A percentile compares a stretch with the other conserved stretches of the same genome.
phyloP scores from a whole-genome alignment of 2,113 vertebrate species.

The Labeo rohita region DNA sequence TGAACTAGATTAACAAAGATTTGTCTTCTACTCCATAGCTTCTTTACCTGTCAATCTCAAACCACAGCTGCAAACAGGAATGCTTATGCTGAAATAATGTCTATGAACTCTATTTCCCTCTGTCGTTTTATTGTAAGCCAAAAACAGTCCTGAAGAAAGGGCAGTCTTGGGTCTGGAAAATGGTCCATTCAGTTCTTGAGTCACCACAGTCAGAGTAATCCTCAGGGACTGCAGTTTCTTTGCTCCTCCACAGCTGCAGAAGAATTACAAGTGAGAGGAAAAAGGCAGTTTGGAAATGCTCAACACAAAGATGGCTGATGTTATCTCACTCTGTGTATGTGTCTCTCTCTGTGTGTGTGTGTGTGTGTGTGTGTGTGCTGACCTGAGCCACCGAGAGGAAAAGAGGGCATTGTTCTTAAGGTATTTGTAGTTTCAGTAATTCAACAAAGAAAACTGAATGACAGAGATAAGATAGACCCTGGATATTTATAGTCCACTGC shows the following conservation, averaged over 20 bases:
- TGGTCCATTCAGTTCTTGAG: constrained; percentile 40
- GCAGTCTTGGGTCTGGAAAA: constrained; percentile 46
- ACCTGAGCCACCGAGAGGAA: constrained; percentile 23
- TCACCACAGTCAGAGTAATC: constrained; percentile 40
- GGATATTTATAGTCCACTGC: constrained; percentile 69
- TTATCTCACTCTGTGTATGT: constrained; percentile 41
- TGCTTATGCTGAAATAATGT: no score
- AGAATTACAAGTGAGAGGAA: constrained; percentile 50
- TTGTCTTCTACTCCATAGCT: not conserved
- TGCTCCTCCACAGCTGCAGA: constrained; percentile 41
- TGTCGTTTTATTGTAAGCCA: not conserved
- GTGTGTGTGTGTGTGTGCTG: constrained; percentile 16
- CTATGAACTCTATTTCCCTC: not conserved
- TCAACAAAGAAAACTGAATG: constrained; percentile 66
- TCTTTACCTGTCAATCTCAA: not conserved
- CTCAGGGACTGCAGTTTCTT: constrained; percentile 47
- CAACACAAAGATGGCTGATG: constrained; percentile 51
- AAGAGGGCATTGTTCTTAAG: constrained; percentile 48
- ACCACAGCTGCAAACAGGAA: not conserved
- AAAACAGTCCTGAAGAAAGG: constrained; percentile 16
- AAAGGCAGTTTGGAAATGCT: constrained; percentile 48
- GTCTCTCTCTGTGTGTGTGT: not conserved
- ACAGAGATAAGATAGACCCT: constrained; percentile 68
- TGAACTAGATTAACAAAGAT: not conserved
- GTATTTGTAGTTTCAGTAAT: constrained; percentile 61